These are phyloP conservation scores for Dryoscopus gambensis DNA, from an alignment of 2,113 vertebrate species.

Conservation along the genomic window DNA sequence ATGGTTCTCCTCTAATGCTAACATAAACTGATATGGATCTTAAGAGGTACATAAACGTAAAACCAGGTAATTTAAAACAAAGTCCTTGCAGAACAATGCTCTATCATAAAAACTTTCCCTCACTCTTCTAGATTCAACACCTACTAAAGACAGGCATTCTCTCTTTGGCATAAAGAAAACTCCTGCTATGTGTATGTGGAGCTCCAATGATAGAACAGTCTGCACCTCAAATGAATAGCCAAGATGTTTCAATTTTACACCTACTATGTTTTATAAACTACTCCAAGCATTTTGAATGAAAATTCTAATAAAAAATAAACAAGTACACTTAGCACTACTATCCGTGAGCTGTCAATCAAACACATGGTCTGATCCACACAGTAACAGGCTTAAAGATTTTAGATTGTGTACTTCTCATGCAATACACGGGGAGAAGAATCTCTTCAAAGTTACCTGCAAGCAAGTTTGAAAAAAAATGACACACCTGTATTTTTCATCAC, in stretches of 20 bases:
- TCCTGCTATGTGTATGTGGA: not conserved
- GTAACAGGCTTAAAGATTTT: not conserved
- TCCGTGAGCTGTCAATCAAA: not conserved
- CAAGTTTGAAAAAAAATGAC: not conserved
- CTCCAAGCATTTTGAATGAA: not conserved
- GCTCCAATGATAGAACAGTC: not conserved
- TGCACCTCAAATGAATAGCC: not conserved
- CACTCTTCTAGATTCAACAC: not conserved
- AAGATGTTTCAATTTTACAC: not conserved
- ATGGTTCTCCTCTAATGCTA: not conserved
- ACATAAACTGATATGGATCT: constrained; percentile 1
- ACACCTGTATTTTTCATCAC: not conserved
- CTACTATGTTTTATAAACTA: not conserved
- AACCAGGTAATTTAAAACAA: not conserved
- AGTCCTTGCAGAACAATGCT: not conserved
- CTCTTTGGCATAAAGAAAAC: not conserved
- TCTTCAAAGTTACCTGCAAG: not conserved
- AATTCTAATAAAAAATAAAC: not conserved
- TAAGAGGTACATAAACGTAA: constrained; percentile 13
- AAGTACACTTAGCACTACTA: not conserved
- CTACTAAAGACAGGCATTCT: not conserved
- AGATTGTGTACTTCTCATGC: not conserved
- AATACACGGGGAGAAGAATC: not conserved
- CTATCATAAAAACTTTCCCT: constrained; percentile 6
- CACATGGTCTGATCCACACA: not conserved